Base-by-base conservation (phyloP, 2,888 invertebrate species). In the Sarcophaga carnaria region DNA sequence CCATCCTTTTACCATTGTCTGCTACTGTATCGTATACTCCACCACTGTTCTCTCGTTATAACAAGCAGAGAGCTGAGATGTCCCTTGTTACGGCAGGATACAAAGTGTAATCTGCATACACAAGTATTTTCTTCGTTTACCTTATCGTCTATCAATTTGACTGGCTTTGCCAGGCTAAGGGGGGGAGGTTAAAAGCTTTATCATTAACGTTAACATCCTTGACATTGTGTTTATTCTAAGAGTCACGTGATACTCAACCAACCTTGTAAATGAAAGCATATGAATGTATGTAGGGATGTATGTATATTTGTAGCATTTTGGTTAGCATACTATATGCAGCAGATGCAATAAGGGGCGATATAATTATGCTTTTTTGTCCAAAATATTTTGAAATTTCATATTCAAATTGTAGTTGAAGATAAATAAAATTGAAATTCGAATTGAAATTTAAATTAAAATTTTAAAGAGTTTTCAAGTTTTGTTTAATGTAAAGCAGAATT, bases 201-300 rank as follows among this genome's bases (percentile, higher is more conserved):
- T 86, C 75, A 70, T 81, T 74, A 81, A 62, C 47, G 74, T 77
- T 63, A 78, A 74, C 72, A 85, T 85, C 75, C 82, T 82, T 79
- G 76, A 77, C 63, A 69, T 80, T 69, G 62, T 72, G 63, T 83
- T 80, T 83, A 69, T 72, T 86, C 77, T 45, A 83, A 59, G 54
- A 83, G 72, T 69, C 80, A 80, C 72, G 79, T 79, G 75, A 82
- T 77, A 59, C 59, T 63, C 60, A 62, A 27, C 49, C 59, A 82
- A 85, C 67, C 59, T 20, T 77, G 45, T 47, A 12, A 20, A n/a
- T 54, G 54, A 54, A 54, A 14, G 17, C 69, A 17, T 17, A 54
- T 17, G 5, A 12, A 54, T 54, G 54, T 14, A 14, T 54, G 54
- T 54, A 17, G 12, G 14, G 4, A 54, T 54, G 54, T 17, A 17